These are phyloP conservation scores for Malacoraja senta DNA, from an alignment of 2,797 vertebrate genomes.

Conservation along the genomic window DNA sequence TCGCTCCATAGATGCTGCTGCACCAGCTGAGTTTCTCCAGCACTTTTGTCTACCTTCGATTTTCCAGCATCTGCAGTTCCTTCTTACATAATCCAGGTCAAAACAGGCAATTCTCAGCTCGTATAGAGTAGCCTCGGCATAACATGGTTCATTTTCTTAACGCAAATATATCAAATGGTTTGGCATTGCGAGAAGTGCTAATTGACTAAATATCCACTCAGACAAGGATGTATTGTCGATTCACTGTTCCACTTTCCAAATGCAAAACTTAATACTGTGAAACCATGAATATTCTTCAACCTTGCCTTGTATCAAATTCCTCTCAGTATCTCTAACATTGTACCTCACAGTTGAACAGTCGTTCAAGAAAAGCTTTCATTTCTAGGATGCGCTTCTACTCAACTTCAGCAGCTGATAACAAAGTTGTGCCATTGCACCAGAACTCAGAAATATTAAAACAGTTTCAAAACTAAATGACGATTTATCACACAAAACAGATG, in stretches of 20 bases:
- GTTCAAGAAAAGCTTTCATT: slow-evolving; percentile 54
- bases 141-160: background rate
- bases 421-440: background rate
- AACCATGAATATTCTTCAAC: background rate
- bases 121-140: background rate
- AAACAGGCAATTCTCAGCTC: background rate
- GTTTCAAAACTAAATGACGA: background rate
- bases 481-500: slow-evolving; percentile 1
- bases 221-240: background rate
- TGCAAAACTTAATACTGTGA: background rate
- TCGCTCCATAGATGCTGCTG: too few relatives aligned
- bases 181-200: background rate
- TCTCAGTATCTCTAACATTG: slow-evolving; percentile 46
- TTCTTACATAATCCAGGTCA: too few relatives aligned
- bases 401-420: background rate
- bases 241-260: background rate
- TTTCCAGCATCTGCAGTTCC: too few relatives aligned
- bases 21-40: too few relatives aligned
- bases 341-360: slow-evolving; percentile 51
- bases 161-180: background rate
- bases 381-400: slow-evolving; percentile 43
- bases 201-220: background rate
- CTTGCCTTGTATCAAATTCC: slow-evolving; percentile 44
- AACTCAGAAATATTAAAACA: background rate
- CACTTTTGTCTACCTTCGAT: too few relatives aligned